These are phyloP conservation scores for Dendrophyllia cribrosa DNA, from an alignment of 64 coral and sea anemone genomes.

Conservation along the genomic window DNA sequence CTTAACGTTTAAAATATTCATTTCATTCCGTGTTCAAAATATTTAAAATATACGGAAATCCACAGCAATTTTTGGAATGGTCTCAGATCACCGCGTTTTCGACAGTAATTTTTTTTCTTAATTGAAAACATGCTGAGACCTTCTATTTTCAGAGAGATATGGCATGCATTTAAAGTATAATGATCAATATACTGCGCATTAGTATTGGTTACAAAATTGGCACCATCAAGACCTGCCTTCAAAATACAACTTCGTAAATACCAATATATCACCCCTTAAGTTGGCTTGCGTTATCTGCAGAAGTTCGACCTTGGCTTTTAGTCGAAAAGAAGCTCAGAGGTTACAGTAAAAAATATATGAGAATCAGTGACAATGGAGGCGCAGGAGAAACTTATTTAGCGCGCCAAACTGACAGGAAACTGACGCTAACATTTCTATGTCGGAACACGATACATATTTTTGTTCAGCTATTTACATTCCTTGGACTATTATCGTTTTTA, in stretches of 20 bases:
- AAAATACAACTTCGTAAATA: background rate
- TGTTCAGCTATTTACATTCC: slow-evolving; percentile 10
- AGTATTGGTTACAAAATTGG: background rate
- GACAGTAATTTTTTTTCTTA: background rate
- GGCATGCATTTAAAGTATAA: background rate
- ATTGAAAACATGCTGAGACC: background rate
- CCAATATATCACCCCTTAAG: too few species aligned
- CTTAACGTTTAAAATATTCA: too few species aligned
- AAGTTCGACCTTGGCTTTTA: background rate
- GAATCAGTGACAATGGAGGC: background rate
- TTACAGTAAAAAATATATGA: background rate
- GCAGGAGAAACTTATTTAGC: background rate
- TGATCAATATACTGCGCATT: background rate
- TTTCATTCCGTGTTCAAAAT: too few species aligned
- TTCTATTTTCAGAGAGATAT: background rate
- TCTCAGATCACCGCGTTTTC: too few species aligned
- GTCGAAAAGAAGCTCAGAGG: background rate
- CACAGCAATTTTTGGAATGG: too few species aligned
- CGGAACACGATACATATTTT: background rate
- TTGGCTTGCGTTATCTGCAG: background rate
- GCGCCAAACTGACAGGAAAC: too few species aligned
- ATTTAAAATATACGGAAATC: too few species aligned
- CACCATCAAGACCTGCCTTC: background rate
- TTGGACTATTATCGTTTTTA: background rate
- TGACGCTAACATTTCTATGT: background rate